Conservation (phyloP, 2,888 invertebrate species). For the Sisyra nigra region DNA sequence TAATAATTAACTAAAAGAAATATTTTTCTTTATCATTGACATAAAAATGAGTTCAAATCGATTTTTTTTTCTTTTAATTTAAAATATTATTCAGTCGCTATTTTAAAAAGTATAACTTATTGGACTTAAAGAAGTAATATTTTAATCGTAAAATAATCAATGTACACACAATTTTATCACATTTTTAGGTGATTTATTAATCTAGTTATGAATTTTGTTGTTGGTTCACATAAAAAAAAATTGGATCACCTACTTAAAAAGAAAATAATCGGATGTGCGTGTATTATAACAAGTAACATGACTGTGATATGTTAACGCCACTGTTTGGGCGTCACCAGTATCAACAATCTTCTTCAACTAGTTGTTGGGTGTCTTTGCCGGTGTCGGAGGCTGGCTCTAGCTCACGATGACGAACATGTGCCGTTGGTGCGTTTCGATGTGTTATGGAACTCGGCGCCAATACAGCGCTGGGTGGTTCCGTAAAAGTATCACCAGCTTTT, state of each 20-base stretch:
- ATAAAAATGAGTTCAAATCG: too few species aligned
- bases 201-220: conserved; percentile 1
- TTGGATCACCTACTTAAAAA: not conserved
- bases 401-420: conserved; percentile 57
- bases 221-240: not conserved
- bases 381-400: conserved; percentile 74
- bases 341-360: conserved; percentile 77
- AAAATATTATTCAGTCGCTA: too few species aligned
- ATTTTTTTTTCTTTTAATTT: too few species aligned
- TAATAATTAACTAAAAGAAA: too few species aligned
- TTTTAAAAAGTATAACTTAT: too few species aligned
- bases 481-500: conserved; percentile 38
- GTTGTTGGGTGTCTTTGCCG: conserved; percentile 79
- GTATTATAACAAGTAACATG: conserved; percentile 4
- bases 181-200: not conserved
- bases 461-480: conserved; percentile 52
- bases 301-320: not conserved
- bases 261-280: conserved; percentile 1
- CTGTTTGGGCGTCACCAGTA: conserved; percentile 11
- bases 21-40: too few species aligned
- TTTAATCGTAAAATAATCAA: too few species aligned
- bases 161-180: too few species aligned
- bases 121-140: too few species aligned
- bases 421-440: conserved; percentile 51
- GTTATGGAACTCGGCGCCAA: conserved; percentile 70